Evolutionary conservation across 2,888 invertebrate species (phyloP).

Genomic region (Phortica magna): DNA sequence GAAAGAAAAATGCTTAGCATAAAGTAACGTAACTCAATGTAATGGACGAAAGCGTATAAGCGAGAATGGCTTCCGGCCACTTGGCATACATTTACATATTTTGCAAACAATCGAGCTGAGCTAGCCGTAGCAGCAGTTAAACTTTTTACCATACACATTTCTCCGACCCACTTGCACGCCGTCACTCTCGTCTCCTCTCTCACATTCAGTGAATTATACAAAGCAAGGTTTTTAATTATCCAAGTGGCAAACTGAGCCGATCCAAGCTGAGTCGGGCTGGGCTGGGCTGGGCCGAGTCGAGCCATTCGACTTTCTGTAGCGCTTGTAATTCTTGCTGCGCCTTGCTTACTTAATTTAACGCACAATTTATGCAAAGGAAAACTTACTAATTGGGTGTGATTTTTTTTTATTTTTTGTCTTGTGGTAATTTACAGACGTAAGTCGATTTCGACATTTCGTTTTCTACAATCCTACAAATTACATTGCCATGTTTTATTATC

Average conservation of each 20-base stretch:
- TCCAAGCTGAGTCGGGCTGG: not conserved
- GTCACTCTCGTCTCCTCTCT: not conserved
- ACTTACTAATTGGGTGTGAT: slow-evolving; percentile 37
- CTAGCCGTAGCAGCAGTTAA: not conserved
- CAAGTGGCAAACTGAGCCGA: not conserved
- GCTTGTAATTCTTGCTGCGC: not conserved
- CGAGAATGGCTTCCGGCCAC: slow-evolving; percentile 16
- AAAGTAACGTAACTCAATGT: not conserved
- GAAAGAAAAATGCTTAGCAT: not conserved
- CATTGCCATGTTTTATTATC: too few species aligned
- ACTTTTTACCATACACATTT: not conserved
- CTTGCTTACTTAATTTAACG: slow-evolving; percentile 29
- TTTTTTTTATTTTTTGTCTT: slow-evolving; percentile 9
- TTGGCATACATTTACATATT: slow-evolving; percentile 35
- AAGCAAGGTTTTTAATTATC: slow-evolving; percentile 22
- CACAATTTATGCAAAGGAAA: slow-evolving; percentile 36
- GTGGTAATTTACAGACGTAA: not conserved
- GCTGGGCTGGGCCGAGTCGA: not conserved
- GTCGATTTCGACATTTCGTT: not conserved
- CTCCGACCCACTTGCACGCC: not conserved
- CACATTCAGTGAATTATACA: not conserved
- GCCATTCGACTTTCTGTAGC: too few species aligned
- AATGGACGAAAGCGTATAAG: not conserved
- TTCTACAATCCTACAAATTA: not conserved
- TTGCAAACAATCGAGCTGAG: slow-evolving; percentile 2